Evolutionary conservation across 2,113 vertebrate species (phyloP), one percentile per base, ranked within the genome.

Genomic region (Scartelaos histophorus): DNA sequence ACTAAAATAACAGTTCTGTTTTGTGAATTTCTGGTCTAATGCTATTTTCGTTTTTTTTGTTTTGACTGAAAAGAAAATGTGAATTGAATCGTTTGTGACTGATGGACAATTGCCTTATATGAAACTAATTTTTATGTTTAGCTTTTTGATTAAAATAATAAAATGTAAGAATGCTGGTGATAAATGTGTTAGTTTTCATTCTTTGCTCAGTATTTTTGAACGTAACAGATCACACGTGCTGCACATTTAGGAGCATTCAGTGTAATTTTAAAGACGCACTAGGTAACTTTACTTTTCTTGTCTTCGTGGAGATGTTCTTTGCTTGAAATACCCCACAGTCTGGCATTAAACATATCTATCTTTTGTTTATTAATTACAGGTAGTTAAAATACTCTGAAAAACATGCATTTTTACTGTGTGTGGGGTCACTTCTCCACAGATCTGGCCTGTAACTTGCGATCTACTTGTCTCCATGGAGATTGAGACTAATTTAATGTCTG

Each of bases 71-170:
- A 82, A 74, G 78, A 68, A 25, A 24, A 24, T 57, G 56, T 57
- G 56, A 57, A 78, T 53, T 51, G 56, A 57, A 78, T 53, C 46
- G 54, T 76, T 88, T 84, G 82, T 85, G 84, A 89, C 86, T 85
- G 83, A 85, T 90, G 82, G 84, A 87, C 80, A 85, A 90, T 82
- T 93, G 93, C 92, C 93, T 93, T 94, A 93, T 79, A 79, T 80
- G 6, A 69, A 87, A 88, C 85, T 78, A 88, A 89, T 93, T 93
- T 92, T 91, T 91, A 90, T 90, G 87, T 92, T 90, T 90, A 90
- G 86, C 71, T 89, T 92, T 93, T 87, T 86, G 85, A 92, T 75
- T 46, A 45, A 82, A 85, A 87, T 84, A 85, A 89, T 54, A 54
- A 92, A 89, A 87, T 56, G 81, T 87, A 76, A 87, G 80, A 86